Conservation (phyloP, 92 coral and sea anemone species). For the Epizoanthus rinbou region DNA sequence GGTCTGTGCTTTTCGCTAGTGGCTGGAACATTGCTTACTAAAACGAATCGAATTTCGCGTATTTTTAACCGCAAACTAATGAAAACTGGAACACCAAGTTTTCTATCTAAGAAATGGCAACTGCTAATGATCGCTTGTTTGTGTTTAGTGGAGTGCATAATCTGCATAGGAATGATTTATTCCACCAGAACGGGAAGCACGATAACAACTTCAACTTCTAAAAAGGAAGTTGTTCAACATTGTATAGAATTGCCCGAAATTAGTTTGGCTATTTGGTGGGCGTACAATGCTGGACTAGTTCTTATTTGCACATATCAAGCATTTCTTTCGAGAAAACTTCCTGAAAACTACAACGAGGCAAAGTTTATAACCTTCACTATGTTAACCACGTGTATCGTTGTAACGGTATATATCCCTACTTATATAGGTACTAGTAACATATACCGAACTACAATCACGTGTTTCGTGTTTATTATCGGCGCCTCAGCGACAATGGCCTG, state of each 20-base stretch:
- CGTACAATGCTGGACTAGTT: constrained; percentile 78
- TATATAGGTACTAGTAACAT: constrained; percentile 80
- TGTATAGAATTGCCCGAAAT: constrained; percentile 66
- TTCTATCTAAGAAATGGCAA: constrained; percentile 82
- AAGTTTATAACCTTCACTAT: constrained; percentile 92
- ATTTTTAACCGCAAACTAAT: constrained; percentile 80
- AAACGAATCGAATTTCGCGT: constrained; percentile 89
- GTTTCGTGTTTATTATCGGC: constrained; percentile 81
- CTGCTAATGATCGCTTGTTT: constrained; percentile 71
- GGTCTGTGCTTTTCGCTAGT: constrained; percentile 76
- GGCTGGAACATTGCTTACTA: constrained; percentile 84
- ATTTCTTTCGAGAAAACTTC: constrained; percentile 85
- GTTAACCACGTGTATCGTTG: constrained; percentile 83
- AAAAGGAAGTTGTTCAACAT: constrained; percentile 71
- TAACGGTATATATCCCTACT: constrained; percentile 79
- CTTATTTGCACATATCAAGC: constrained; percentile 92
- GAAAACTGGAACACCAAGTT: constrained; percentile 78
- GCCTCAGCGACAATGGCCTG: constrained; percentile 77
- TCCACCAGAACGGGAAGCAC: constrained; percentile 64
- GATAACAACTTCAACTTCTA: constrained; percentile 60
- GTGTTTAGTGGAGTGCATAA: constrained; percentile 60
- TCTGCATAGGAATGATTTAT: constrained; percentile 53
- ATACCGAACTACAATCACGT: constrained; percentile 78
- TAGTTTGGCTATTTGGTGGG: constrained; percentile 83
- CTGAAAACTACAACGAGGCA: constrained; percentile 96